Base-by-base conservation (phyloP, 1,140 invertebrate genomes). In the Diprion similis region DNA sequence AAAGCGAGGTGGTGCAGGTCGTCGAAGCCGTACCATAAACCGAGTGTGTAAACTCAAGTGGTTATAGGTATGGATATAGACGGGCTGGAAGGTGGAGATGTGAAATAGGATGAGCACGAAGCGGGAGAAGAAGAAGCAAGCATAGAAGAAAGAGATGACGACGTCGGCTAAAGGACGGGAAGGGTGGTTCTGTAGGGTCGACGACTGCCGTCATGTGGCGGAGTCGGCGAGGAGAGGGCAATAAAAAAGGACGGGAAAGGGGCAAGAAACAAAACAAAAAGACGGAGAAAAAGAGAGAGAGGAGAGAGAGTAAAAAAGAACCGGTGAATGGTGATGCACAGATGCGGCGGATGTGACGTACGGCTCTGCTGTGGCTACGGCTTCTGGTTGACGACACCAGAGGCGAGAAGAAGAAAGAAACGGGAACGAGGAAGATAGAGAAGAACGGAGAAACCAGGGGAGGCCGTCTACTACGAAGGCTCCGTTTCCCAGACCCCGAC, bases 321-420 rank as follows among this genome's bases (percentile, higher is more conserved):
- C 24, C 24, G 24, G 78, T 75, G 78, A 81, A 79, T 78, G 72
- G 77, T 79, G 81, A 86, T 82, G 83, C 84, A 84, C 85, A 87
- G 83, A 85, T 86, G 84, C 81, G 81, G 79, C 85, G 84, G 85
- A 87, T 86, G 83, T 80, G 83, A 83, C 71, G 79, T 48, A 47
- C 37, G 18, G 68, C 73, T 37, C 70, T 68, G 74, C 74, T 74
- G 73, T 64, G 75, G 76, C 77, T 71, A 18, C 17, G 47, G 46
- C 11, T 70, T 18, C 37, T 68, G 37, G 18, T 68, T 18, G 18
- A 68, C 37, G 17, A n/a, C 11, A 64, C 59, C 17, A 64, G 17
- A 68, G 51, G 51, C 11, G 51, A 37, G 24, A 37, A 37, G 51
- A 59, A 13, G 11, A 59, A 71, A 15, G 17, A 47, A 7, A 45